Base-by-base conservation (phyloP, 2,888 invertebrate species). In the Amiota communis region DNA sequence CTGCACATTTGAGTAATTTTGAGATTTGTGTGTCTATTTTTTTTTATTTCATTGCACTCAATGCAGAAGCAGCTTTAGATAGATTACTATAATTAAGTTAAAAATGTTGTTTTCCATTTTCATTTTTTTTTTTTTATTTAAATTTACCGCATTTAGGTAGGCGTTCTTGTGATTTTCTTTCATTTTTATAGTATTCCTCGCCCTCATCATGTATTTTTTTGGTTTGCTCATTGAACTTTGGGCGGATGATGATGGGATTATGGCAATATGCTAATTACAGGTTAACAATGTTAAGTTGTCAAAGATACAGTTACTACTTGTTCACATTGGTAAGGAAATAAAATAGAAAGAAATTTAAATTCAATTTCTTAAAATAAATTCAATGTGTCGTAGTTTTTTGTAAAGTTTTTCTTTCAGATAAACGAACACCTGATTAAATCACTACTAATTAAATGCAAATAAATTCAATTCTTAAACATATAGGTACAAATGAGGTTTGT, bases 41-140 rank as follows among this genome's bases (percentile, higher is more conserved):
- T 59, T 20, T 15, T n/a, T 11, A 17, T 17, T 59, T 59, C 4
- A 17, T 15, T 59, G 36, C 36, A 36, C 36, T 36, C 36, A 36
- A 36, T 36, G 17, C 20, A 59, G n/a, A n/a, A n/a, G 59, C 20
- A 20, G n/a, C 20, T 15, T 59, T 15, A n/a, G 15, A 13, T 46
- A 13, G n/a, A 64, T 64, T 64, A 64, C 64, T 64, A 47, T 64
- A 64, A 64, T 64, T 64, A 64, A 64, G 46, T 64, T 64, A 46
- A 64, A 64, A 64, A 64, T 64, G 36, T 36, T 15, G 64, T 64
- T 64, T 56, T 56, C 9, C 8, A 13, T 13, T 56, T 56, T 12
- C 8, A 15, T 11, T 12, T n/a, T n/a, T n/a, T n/a, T n/a, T n/a
- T n/a, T n/a, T n/a, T n/a, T n/a, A n/a, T n/a, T n/a, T n/a, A n/a